Conservation (phyloP, 1,140 invertebrate species). For the Homalodisca vitripennis region DNA sequence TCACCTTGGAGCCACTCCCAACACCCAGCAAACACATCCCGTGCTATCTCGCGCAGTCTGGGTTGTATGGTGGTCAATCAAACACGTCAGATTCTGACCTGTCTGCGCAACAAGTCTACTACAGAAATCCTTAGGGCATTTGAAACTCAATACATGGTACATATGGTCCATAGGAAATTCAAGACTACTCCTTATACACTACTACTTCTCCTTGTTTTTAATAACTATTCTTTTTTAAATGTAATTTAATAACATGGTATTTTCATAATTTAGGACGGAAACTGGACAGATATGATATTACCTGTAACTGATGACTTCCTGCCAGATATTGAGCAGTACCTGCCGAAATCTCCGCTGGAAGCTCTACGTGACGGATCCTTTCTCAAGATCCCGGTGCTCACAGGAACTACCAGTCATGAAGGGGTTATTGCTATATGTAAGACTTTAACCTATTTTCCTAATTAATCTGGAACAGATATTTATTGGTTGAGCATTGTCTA, state of each 20-base stretch:
- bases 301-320: constrained; percentile 59
- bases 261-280: constrained; percentile 49
- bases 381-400: constrained; percentile 54
- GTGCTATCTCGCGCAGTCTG: constrained; percentile 54
- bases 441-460: too few relatives aligned
- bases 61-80: constrained; percentile 51
- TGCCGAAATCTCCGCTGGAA: constrained; percentile 52
- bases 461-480: too few relatives aligned
- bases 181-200: too few relatives aligned
- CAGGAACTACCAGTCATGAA: constrained; percentile 60
- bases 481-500: too few relatives aligned
- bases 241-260: too few relatives aligned
- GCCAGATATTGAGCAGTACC: constrained; percentile 54
- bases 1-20: constrained; percentile 57
- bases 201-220: too few relatives aligned
- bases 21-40: constrained; percentile 57
- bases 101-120: constrained; percentile 59
- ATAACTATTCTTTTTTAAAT: too few relatives aligned
- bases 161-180: too few relatives aligned
- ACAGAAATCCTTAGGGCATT: constrained; percentile 58
- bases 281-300: constrained; percentile 54
- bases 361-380: constrained; percentile 50
- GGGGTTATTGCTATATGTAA: constrained; percentile 54
- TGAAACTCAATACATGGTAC: constrained; percentile 57
- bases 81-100: constrained; percentile 52